These are phyloP conservation scores for Umimayanthus kanabou DNA, from an alignment of 92 coral and sea anemone species.

Conservation along the genomic window DNA sequence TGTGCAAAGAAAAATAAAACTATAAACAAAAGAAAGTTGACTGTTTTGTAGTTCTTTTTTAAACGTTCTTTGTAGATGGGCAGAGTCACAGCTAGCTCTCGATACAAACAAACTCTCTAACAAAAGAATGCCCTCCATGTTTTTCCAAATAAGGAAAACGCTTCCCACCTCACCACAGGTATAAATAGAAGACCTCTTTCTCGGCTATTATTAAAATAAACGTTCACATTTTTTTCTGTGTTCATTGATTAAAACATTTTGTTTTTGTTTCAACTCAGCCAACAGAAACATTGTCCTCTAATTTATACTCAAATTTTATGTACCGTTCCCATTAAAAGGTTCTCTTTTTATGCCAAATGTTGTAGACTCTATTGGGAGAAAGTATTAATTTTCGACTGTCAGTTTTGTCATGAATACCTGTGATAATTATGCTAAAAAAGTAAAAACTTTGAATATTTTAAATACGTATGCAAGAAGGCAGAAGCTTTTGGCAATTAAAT, in stretches of 20 bases:
- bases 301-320: background rate
- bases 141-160: background rate
- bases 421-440: background rate
- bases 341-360: background rate
- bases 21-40: constrained; percentile 3
- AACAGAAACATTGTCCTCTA: background rate
- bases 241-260: background rate
- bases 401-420: background rate
- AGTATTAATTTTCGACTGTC: background rate
- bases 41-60: background rate
- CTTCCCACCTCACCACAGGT: constrained; percentile 11
- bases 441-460: background rate
- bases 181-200: background rate
- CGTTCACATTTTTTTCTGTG: background rate
- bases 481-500: background rate
- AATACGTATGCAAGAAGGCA: background rate
- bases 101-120: constrained; percentile 4
- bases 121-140: background rate
- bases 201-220: background rate
- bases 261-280: background rate
- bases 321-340: background rate
- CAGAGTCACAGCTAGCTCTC: background rate
- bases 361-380: background rate
- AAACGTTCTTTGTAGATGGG: constrained; percentile 1
- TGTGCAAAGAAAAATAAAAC: background rate